A percentile compares a stretch with the other conserved stretches of the same genome.
phyloP scores from a whole-genome alignment of 2,113 vertebrate genomes.

The Ochotona princeps region DNA sequence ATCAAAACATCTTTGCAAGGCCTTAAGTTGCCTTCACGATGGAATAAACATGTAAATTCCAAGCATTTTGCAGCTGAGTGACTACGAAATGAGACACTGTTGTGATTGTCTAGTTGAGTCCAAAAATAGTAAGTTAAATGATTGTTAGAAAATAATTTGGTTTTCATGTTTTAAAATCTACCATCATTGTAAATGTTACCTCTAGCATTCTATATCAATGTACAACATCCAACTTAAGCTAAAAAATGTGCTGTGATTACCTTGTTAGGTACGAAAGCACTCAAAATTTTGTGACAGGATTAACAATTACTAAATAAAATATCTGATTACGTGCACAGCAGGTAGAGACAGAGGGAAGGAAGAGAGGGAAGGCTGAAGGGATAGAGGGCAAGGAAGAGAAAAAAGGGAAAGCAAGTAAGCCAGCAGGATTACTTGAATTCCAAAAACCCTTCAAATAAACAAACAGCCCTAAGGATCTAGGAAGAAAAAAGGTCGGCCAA shows the following conservation, averaged over 20 bases:
- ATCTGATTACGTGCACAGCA: not conserved
- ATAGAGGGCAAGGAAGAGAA: too few relatives aligned
- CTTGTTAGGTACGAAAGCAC: not conserved
- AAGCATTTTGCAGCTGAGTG: not conserved
- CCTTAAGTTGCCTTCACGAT: not conserved
- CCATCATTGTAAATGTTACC: not conserved
- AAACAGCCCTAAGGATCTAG: not conserved
- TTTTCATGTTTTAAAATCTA: constrained; percentile 31
- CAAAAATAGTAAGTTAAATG: not conserved
- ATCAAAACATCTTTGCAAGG: not conserved
- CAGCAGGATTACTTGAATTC: not conserved
- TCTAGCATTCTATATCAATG: constrained; percentile 17
- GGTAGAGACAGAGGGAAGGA: not conserved
- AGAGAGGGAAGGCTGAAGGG: too few relatives aligned
- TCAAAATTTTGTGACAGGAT: constrained; percentile 3
- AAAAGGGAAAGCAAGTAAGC: not conserved
- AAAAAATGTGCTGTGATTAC: constrained; percentile 32
- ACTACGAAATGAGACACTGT: constrained; percentile 11
- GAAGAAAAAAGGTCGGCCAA: constrained; percentile 1
- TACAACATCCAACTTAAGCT: constrained; percentile 34
- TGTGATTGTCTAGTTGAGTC: not conserved
- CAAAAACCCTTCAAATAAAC: not conserved
- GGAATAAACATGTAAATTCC: not conserved
- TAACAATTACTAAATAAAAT: constrained; percentile 54
- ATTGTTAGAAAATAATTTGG: constrained; percentile 24